These are phyloP conservation scores for Pionites leucogaster DNA, from an alignment of 2,113 vertebrate genomes.

Conservation along the genomic window DNA sequence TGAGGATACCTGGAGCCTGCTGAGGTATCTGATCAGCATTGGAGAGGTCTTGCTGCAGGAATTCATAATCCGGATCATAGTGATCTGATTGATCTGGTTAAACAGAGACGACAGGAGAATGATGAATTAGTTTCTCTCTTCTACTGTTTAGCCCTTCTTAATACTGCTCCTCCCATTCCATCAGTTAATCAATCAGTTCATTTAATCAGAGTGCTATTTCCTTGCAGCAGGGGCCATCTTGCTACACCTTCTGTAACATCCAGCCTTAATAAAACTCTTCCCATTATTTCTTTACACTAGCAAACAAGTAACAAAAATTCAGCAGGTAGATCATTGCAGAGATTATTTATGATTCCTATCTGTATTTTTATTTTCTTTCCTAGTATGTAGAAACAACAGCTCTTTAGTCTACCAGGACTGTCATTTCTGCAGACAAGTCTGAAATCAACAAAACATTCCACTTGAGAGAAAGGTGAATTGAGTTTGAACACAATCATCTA, in stretches of 20 bases:
- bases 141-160: neutral
- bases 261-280: neutral
- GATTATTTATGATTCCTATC: neutral
- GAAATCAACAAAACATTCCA: slow-evolving; percentile 5
- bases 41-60: slow-evolving; percentile 96
- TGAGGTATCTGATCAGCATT: slow-evolving; percentile 84
- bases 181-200: neutral
- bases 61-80: slow-evolving; percentile 98
- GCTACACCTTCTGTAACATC: neutral
- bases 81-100: slow-evolving; percentile 94
- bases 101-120: neutral
- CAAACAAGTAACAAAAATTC: neutral
- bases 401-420: neutral
- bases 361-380: neutral
- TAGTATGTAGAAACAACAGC: neutral
- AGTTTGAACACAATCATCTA: neutral
- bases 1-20: slow-evolving; percentile 79
- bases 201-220: neutral
- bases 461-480: neutral
- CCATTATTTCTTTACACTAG: neutral
- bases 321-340: neutral
- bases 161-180: neutral
- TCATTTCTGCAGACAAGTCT: neutral
- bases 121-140: neutral
- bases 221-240: neutral